Evolutionary conservation across 35 echinoderm and acorn worm species (phyloP).

Genomic region (Heliocidaris erythrogramma): DNA sequence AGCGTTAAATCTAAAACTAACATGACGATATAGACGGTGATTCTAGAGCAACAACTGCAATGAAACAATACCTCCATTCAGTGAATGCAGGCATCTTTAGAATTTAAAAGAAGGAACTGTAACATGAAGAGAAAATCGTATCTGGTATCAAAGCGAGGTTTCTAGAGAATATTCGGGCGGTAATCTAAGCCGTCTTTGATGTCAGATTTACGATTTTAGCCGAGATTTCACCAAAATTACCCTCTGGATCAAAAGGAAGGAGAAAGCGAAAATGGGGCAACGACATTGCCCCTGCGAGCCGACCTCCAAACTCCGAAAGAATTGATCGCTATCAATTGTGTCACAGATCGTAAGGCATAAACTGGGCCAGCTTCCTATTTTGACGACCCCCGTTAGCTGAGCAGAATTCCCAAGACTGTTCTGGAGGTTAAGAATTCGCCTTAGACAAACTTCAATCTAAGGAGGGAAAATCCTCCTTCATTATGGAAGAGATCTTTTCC

Average conservation of each 20-base stretch:
- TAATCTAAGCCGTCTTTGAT: slow-evolving; percentile 41
- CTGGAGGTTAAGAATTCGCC: slow-evolving; percentile 16
- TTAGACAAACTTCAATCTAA: slow-evolving; percentile 11
- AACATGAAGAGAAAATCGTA: slow-evolving; percentile 21
- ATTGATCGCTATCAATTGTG: slow-evolving; percentile 47
- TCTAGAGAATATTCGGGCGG: slow-evolving; percentile 22
- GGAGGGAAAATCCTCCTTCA: not conserved
- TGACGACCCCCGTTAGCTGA: slow-evolving; percentile 42
- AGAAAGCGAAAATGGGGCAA: slow-evolving; percentile 41
- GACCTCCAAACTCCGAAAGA: slow-evolving; percentile 20
- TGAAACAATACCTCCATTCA: slow-evolving; percentile 39
- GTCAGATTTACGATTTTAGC: slow-evolving; percentile 45
- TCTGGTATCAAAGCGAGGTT: slow-evolving; percentile 21
- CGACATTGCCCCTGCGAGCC: slow-evolving; percentile 8
- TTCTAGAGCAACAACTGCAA: not conserved
- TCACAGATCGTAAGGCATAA: slow-evolving; percentile 27
- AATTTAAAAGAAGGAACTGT: slow-evolving; percentile 1
- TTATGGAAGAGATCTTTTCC: not conserved
- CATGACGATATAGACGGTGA: not conserved
- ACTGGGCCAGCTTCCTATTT: slow-evolving; percentile 51
- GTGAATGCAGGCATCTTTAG: not conserved
- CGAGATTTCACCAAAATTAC: slow-evolving; percentile 33
- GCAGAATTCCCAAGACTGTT: slow-evolving; percentile 23
- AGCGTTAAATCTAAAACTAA: slow-evolving; percentile 26
- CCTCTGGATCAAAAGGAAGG: slow-evolving; percentile 1